A percentile compares a stretch with the other conserved stretches of the same genome.
Evolutionary conservation across 2,797 vertebrate genomes (phyloP).

Genomic region (Fratercula arctica): DNA sequence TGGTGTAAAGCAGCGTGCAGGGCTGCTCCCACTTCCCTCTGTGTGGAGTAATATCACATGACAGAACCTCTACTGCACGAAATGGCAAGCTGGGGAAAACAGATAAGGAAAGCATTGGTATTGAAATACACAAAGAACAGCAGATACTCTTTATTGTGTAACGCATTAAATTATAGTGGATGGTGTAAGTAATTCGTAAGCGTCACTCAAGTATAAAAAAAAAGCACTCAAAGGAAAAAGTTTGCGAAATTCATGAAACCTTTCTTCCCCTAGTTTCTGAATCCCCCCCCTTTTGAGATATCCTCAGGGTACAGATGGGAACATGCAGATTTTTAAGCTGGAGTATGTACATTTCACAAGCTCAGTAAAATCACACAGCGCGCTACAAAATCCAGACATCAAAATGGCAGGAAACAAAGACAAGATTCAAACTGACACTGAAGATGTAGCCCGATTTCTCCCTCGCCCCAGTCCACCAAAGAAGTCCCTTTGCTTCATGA

Average conservation of each 20-base stretch:
- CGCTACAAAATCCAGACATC: background rate
- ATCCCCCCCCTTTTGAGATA: conserved; percentile 19
- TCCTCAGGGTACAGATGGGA: conserved; percentile 42
- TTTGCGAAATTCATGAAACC: conserved; percentile 51
- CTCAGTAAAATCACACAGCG: background rate
- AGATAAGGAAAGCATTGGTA: conserved; percentile 64
- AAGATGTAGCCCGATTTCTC: background rate
- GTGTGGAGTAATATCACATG: conserved; percentile 25
- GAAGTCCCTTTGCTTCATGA: background rate
- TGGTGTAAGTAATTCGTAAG: conserved; percentile 36
- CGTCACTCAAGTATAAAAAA: background rate
- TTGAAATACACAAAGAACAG: conserved; percentile 59
- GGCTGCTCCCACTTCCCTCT: conserved; percentile 12
- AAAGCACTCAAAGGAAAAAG: conserved; percentile 49
- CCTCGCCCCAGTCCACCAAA: background rate
- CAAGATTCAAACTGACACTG: background rate
- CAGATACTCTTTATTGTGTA: conserved; percentile 60
- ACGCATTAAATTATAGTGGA: conserved; percentile 25
- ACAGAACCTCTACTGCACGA: conserved; percentile 37
- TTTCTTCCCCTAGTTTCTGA: conserved; percentile 15
- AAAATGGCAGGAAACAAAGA: background rate
- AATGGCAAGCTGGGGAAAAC: conserved; percentile 66
- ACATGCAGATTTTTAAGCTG: conserved; percentile 28
- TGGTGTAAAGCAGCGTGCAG: background rate
- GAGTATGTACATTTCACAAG: background rate